A percentile compares a stretch with the other conserved stretches of the same genome.
phyloP scores from a whole-genome alignment of 1,140 invertebrate species.

The Araneus ventricosus region DNA sequence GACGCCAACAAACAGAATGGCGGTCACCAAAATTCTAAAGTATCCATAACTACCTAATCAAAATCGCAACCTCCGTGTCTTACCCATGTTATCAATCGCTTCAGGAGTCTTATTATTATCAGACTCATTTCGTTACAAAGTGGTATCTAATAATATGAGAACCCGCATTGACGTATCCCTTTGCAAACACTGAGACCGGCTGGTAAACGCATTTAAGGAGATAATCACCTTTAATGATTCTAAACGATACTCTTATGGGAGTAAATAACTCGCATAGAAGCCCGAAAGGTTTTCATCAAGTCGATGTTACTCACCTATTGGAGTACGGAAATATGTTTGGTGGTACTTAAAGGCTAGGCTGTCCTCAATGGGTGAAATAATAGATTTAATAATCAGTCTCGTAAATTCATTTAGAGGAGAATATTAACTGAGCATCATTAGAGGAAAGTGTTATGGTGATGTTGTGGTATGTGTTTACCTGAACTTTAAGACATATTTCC shows the following conservation, averaged over 20 bases:
- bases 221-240: conserved; percentile 41
- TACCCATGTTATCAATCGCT: neutral
- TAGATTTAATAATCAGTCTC: neutral
- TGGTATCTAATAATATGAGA: conserved; percentile 2
- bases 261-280: conserved; percentile 29
- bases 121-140: neutral
- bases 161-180: neutral
- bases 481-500: no score
- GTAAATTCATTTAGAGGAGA: no score
- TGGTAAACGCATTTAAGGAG: conserved; percentile 14
- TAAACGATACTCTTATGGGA: conserved; percentile 4
- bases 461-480: no score
- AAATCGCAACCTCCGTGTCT: neutral
- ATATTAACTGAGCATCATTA: no score
- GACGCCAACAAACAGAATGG: neutral
- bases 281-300: neutral
- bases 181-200: neutral
- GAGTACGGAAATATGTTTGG: neutral
- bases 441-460: no score
- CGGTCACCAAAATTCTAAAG: neutral
- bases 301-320: neutral
- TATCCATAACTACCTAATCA: neutral
- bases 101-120: neutral
- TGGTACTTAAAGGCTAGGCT: neutral
- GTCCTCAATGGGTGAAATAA: neutral